Conservation (phyloP, 2,888 invertebrate genomes). For the Herminia tarsipennalis region DNA sequence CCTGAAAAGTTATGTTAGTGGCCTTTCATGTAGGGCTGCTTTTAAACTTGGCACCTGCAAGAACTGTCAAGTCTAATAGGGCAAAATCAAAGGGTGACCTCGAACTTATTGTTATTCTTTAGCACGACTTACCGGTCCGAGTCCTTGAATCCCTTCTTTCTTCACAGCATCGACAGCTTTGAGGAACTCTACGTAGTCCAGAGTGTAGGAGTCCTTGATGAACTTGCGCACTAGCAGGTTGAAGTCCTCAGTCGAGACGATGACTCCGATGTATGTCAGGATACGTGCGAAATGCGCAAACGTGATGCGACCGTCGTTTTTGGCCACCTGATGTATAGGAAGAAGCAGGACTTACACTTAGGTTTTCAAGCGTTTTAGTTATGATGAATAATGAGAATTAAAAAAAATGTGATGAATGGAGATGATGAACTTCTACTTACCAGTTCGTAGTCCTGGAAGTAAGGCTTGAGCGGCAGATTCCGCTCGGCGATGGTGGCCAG, state of each 20-base stretch:
- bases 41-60: too few species aligned
- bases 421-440: slow-evolving; percentile 55
- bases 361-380: too few species aligned
- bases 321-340: too few species aligned
- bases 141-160: slow-evolving; percentile 80
- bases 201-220: slow-evolving; percentile 90
- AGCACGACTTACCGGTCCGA: slow-evolving; percentile 86
- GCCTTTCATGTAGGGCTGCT: too few species aligned
- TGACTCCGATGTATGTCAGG: slow-evolving; percentile 89
- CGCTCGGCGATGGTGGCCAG: slow-evolving; percentile 90
- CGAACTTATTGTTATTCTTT: too few species aligned
- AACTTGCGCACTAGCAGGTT: slow-evolving; percentile 90
- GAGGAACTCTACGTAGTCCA: slow-evolving; percentile 92
- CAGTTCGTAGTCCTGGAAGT: slow-evolving; percentile 91
- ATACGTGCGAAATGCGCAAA: slow-evolving; percentile 91
- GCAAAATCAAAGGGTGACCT: too few species aligned
- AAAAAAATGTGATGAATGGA: too few species aligned
- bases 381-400: too few species aligned
- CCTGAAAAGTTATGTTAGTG: slow-evolving; percentile 51
- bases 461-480: slow-evolving; percentile 89
- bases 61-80: too few species aligned
- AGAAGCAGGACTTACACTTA: too few species aligned
- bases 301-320: slow-evolving; percentile 91
- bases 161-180: slow-evolving; percentile 88
- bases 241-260: slow-evolving; percentile 90